phyloP scores from a whole-genome alignment of 2,888 invertebrate species.

The Podotricha telesiphe region DNA sequence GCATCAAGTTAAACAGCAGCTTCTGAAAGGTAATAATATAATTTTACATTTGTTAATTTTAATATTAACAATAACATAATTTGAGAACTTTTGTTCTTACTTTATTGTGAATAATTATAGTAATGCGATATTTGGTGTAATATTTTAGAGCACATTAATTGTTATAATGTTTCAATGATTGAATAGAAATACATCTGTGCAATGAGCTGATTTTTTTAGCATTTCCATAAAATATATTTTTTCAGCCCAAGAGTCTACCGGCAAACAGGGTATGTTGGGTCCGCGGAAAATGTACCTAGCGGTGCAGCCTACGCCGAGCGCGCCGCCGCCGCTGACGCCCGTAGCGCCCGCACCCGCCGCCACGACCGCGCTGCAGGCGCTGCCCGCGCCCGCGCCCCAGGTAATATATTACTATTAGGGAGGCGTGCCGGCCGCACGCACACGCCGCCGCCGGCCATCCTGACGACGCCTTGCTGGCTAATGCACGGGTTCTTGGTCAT shows the following conservation, averaged over 20 bases:
- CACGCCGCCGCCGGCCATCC: too few relatives aligned
- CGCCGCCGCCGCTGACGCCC: constrained; percentile 66
- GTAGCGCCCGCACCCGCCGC: constrained; percentile 57
- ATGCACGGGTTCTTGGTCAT: constrained; percentile 2
- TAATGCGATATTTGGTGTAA: neutral
- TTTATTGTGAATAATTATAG: too few relatives aligned
- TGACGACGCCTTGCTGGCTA: neutral
- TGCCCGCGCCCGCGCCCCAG: constrained; percentile 72
- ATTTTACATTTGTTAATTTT: neutral
- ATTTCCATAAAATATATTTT: constrained; percentile 2
- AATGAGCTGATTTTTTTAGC: too few relatives aligned
- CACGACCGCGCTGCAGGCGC: constrained; percentile 57
- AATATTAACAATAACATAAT: too few relatives aligned
- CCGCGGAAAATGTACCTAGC: constrained; percentile 94
- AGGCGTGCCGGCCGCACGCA: neutral
- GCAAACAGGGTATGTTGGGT: constrained; percentile 92
- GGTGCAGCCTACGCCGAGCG: constrained; percentile 87
- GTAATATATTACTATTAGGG: constrained; percentile 78
- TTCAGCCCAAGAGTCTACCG: constrained; percentile 92
- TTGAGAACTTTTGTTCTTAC: too few relatives aligned
- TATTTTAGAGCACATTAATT: neutral
- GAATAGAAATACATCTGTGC: neutral
- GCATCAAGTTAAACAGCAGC: constrained; percentile 94
- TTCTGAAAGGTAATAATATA: constrained; percentile 88
- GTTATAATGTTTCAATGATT: neutral